phyloP scores from a whole-genome alignment of 2,797 vertebrate species.

The Ambastaia sidthimunki region DNA sequence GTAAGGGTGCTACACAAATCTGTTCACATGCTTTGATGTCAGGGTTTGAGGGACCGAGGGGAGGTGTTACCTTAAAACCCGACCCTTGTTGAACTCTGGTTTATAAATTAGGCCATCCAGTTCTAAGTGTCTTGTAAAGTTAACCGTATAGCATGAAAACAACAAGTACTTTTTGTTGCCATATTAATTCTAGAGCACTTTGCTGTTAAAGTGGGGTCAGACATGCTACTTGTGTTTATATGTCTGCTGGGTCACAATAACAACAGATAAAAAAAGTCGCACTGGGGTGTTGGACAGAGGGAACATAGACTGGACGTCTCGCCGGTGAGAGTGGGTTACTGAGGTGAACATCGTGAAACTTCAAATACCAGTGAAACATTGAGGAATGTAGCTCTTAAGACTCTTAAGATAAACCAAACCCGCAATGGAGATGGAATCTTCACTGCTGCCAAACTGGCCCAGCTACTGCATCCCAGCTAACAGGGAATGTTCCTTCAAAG shows the following conservation, averaged over 20 bases:
- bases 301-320: background rate
- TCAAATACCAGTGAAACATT: constrained; percentile 45
- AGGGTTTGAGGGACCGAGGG: background rate
- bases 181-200: constrained; percentile 27
- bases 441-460: constrained; percentile 27
- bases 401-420: constrained; percentile 36
- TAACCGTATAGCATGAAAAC: constrained; percentile 30
- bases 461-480: background rate
- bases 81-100: constrained; percentile 59
- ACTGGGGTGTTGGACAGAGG: constrained; percentile 13
- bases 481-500: too few species aligned
- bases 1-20: constrained; percentile 42
- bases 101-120: constrained; percentile 16
- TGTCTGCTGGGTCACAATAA: constrained; percentile 37
- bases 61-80: constrained; percentile 15
- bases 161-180: constrained; percentile 3
- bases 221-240: constrained; percentile 33
- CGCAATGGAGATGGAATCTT: constrained; percentile 37
- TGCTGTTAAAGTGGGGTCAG: constrained; percentile 18
- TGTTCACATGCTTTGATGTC: constrained; percentile 31
- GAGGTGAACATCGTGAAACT: constrained; percentile 54
- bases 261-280: constrained; percentile 40
- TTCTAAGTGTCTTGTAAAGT: constrained; percentile 15
- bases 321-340: constrained; percentile 29
- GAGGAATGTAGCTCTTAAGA: constrained; percentile 42